Conservation (phyloP, 2,113 vertebrate genomes). For the cat (Felis catus) region DNA sequence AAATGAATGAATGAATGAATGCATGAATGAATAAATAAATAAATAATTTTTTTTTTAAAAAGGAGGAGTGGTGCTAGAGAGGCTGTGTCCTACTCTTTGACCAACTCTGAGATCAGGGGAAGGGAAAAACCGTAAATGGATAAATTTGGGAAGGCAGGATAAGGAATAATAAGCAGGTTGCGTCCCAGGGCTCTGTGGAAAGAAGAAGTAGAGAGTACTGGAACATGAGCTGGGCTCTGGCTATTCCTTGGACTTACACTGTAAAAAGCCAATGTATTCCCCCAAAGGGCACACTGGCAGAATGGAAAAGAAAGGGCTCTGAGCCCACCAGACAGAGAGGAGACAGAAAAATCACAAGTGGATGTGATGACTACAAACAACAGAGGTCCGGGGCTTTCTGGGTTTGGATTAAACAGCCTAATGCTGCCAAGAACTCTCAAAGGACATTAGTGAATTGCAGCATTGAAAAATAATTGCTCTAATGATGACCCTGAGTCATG, state of each 20-base stretch:
- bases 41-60: too few relatives aligned
- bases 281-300: background rate
- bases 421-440: background rate
- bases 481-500: background rate
- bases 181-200: background rate
- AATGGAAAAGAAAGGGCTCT: background rate
- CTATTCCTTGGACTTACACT: background rate
- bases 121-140: background rate
- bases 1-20: too few relatives aligned
- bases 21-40: too few relatives aligned
- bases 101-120: background rate
- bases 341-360: background rate
- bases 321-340: background rate
- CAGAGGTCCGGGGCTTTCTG: background rate
- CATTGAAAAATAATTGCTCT: conserved; percentile 15
- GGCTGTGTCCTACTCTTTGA: background rate
- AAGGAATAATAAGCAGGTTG: background rate
- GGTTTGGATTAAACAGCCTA: background rate
- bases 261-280: background rate
- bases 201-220: background rate
- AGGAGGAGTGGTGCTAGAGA: background rate
- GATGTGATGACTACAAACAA: background rate
- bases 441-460: background rate
- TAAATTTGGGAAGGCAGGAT: background rate
- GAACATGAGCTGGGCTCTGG: background rate